phyloP scores from a whole-genome alignment of 2,113 vertebrate species.

The Bubo scandiacus region DNA sequence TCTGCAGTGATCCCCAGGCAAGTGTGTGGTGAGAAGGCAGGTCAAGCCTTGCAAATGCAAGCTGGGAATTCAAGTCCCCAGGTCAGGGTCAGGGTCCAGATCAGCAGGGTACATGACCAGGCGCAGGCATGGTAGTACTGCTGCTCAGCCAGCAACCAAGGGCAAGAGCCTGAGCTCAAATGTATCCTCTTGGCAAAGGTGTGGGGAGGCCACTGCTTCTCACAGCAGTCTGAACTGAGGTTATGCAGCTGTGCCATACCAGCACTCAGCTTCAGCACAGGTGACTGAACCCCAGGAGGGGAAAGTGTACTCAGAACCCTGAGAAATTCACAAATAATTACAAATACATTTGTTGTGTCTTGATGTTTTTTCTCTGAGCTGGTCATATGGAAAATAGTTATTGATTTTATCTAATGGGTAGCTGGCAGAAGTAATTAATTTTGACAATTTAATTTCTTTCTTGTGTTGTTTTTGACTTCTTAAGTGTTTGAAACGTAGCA shows the following conservation, averaged over 20 bases:
- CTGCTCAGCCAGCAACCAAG: background rate
- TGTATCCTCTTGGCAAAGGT: background rate
- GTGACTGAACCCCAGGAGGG: background rate
- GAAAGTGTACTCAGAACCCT: background rate
- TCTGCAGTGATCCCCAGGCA: background rate
- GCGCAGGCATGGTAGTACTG: background rate
- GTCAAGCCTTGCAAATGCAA: background rate
- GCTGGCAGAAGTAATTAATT: conserved; percentile 22
- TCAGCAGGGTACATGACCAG: background rate
- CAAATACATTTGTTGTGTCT: background rate
- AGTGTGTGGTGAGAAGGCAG: background rate
- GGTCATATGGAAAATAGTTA: conserved; percentile 1
- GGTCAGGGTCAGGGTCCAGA: background rate
- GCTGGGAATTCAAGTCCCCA: background rate
- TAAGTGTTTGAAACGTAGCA: background rate
- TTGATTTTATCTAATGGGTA: conserved; percentile 17
- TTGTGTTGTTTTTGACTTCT: background rate
- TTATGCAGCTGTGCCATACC: background rate
- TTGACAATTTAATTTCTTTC: conserved; percentile 17
- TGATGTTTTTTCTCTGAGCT: background rate
- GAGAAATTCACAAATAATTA: background rate
- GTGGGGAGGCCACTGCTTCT: accelerated
- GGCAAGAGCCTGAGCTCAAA: background rate
- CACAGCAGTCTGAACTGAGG: background rate
- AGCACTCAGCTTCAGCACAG: background rate